Conservation (phyloP, 2,113 vertebrate genomes). For the Platycercus adscitus region DNA sequence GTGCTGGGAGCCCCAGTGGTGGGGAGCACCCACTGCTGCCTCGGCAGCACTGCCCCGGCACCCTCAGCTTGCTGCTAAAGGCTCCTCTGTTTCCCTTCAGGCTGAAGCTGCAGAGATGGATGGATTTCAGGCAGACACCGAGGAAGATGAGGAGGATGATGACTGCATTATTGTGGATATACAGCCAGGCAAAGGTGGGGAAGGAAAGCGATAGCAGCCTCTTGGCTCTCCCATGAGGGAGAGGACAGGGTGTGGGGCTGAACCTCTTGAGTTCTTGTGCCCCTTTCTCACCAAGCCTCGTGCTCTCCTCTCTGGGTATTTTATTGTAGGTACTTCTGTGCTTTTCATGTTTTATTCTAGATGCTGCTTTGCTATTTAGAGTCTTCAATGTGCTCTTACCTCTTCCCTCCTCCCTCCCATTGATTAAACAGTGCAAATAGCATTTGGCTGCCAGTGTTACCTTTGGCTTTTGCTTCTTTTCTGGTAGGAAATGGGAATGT, state of each 20-base stretch:
- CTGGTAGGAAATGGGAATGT: fast-evolving
- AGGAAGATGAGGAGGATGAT: conserved; percentile 84
- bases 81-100: background rate
- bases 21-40: too few species aligned
- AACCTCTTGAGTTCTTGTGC: background rate
- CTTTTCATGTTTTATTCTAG: background rate
- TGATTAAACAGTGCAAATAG: background rate
- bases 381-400: background rate
- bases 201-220: fast-evolving
- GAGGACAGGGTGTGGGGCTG: background rate
- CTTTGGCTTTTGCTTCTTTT: background rate
- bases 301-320: background rate
- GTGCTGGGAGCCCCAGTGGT: fast-evolving
- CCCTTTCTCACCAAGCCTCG: background rate
- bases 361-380: background rate
- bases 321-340: background rate
- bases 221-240: background rate
- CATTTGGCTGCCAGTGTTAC: background rate
- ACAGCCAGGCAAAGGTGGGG: conserved; percentile 75
- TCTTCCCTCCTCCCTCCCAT: background rate
- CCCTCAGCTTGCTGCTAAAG: fast-evolving
- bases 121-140: conserved; percentile 95
- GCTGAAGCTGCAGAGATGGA: conserved; percentile 82
- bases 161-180: conserved; percentile 84
- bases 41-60: fast-evolving